Evolutionary conservation across 2,888 invertebrate species (phyloP).

Genomic region (Melinopterus prodromus): DNA sequence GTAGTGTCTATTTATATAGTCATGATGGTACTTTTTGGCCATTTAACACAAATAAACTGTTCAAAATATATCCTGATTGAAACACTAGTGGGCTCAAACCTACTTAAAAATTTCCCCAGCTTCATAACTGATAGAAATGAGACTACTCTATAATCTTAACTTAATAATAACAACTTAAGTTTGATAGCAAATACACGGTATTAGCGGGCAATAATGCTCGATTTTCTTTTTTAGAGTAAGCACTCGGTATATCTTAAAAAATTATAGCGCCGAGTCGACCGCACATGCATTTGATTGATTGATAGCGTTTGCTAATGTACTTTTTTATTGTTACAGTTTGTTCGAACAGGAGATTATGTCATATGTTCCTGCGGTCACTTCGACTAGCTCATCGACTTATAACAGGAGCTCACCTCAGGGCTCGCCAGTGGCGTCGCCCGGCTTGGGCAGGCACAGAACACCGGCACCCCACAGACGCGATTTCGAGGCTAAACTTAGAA

Average conservation of each 20-base stretch:
- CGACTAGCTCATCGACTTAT: constrained; percentile 53
- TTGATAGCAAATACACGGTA: no score
- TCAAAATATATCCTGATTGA: no score
- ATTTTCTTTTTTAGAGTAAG: neutral
- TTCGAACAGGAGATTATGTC: constrained; percentile 99
- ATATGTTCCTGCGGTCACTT: constrained; percentile 80
- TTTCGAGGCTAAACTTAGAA: constrained; percentile 93
- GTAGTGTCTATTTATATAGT: no score
- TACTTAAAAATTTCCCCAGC: no score
- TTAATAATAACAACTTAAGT: no score
- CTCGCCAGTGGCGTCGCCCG: constrained; percentile 83
- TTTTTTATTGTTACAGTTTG: constrained; percentile 71
- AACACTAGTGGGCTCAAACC: no score
- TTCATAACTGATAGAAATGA: no score
- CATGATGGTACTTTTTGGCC: no score
- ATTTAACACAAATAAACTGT: no score
- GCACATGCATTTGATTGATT: neutral
- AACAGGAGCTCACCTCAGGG: constrained; percentile 69
- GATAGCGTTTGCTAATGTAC: constrained; percentile 11
- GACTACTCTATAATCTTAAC: no score
- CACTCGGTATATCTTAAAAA: neutral
- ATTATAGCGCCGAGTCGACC: neutral
- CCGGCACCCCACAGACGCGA: constrained; percentile 92
- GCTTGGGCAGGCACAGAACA: constrained; percentile 78
- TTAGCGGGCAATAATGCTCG: neutral